phyloP scores from a whole-genome alignment of 1,140 invertebrate genomes.

The Sesamia nonagrioides region DNA sequence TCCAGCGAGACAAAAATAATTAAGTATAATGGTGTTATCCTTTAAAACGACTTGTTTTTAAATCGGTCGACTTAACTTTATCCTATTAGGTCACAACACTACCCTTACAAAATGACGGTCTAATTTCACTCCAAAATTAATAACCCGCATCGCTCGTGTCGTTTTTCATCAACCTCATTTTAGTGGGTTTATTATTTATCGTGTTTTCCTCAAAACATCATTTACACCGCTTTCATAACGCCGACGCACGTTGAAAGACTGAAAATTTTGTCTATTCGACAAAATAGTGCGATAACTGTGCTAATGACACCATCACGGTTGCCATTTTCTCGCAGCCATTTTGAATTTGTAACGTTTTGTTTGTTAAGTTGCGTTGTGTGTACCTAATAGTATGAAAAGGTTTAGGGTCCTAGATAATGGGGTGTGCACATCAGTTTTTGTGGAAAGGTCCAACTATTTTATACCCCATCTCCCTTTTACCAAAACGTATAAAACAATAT shows the following conservation, averaged over 20 bases:
- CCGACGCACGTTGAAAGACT: conserved; percentile 81
- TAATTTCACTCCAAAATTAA: conserved; percentile 78
- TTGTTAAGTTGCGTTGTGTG: conserved; percentile 62
- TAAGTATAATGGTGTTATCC: conserved; percentile 23
- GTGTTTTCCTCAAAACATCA: conserved; percentile 77
- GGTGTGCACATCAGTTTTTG: conserved; percentile 65
- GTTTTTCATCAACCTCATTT: conserved; percentile 80
- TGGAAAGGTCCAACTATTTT: conserved; percentile 42
- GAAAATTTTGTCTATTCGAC: conserved; percentile 85
- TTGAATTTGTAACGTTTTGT: conserved; percentile 76
- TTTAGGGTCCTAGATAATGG: conserved; percentile 58
- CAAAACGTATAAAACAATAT: conserved; percentile 49
- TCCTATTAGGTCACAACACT: conserved; percentile 48
- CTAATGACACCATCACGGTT: conserved; percentile 78
- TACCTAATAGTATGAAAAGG: conserved; percentile 69
- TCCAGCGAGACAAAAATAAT: conserved; percentile 18
- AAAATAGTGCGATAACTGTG: conserved; percentile 84
- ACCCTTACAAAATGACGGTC: conserved; percentile 67
- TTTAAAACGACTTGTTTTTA: conserved; percentile 27
- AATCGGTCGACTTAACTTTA: conserved; percentile 40
- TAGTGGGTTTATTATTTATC: conserved; percentile 78
- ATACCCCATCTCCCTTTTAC: conserved; percentile 34
- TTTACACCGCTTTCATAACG: conserved; percentile 81
- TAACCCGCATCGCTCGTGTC: conserved; percentile 74
- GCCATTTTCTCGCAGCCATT: conserved; percentile 76